These are phyloP conservation scores for Papilio helenus DNA, from an alignment of 1,140 invertebrate genomes.

Conservation along the genomic window DNA sequence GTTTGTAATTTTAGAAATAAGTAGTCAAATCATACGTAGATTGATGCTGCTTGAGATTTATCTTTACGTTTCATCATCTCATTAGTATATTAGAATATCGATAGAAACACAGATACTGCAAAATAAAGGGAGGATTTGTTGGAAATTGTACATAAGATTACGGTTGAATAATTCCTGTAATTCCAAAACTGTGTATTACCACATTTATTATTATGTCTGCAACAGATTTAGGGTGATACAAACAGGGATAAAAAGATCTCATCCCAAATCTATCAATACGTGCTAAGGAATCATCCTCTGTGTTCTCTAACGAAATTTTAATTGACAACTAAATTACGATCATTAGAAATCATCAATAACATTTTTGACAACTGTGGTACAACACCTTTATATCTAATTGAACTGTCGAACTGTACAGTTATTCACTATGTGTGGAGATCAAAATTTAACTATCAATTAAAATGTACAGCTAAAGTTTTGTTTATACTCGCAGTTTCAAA, in stretches of 20 bases:
- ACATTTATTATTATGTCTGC: slow-evolving; percentile 58
- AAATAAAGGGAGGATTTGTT: slow-evolving; percentile 45
- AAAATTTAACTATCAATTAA: no score
- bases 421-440: no score
- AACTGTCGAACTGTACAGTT: no score
- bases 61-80: neutral
- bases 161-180: slow-evolving; percentile 62
- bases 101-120: slow-evolving; percentile 45
- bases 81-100: neutral
- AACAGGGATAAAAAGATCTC: neutral
- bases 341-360: neutral
- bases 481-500: no score
- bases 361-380: neutral
- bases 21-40: neutral
- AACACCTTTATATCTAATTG: no score
- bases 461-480: no score
- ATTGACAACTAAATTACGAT: neutral
- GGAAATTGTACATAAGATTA: slow-evolving; percentile 67
- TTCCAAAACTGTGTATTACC: slow-evolving; percentile 63
- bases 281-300: neutral
- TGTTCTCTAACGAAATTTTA: neutral
- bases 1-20: slow-evolving; percentile 31
- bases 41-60: slow-evolving; percentile 27
- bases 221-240: slow-evolving; percentile 17
- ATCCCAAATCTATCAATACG: neutral